Conservation (phyloP, 2,888 invertebrate species). For the Agrochola litura region DNA sequence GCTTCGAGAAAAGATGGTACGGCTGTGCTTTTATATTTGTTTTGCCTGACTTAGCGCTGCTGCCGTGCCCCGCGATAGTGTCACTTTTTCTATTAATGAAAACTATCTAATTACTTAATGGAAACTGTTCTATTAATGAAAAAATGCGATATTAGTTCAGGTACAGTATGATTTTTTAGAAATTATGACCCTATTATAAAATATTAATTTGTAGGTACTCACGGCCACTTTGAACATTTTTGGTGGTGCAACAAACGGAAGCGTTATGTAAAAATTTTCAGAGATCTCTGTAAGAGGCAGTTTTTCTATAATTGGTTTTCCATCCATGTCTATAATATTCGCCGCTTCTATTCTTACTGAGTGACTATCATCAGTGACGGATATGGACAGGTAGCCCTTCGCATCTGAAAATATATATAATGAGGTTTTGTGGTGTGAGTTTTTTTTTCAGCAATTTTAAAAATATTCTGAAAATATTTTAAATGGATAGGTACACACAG, state of each 20-base stretch:
- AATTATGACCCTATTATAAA: neutral
- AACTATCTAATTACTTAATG: neutral
- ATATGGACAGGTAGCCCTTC: conserved; percentile 47
- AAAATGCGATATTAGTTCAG: neutral
- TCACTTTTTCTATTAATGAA: neutral
- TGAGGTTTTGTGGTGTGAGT: neutral
- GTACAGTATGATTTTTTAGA: conserved; percentile 4
- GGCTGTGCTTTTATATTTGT: too few relatives aligned
- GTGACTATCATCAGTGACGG: conserved; percentile 48
- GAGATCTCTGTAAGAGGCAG: conserved; percentile 38
- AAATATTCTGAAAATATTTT: neutral
- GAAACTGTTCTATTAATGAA: neutral
- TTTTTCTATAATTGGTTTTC: neutral
- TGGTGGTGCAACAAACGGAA: conserved; percentile 51
- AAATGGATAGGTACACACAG: neutral
- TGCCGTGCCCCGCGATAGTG: too few relatives aligned
- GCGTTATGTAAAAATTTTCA: conserved; percentile 54
- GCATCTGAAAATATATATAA: conserved; percentile 51
- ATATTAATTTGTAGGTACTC: conserved; percentile 40
- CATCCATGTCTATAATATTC: conserved; percentile 50
- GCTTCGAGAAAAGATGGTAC: too few relatives aligned
- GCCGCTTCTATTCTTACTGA: conserved; percentile 46
- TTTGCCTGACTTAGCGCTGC: too few relatives aligned
- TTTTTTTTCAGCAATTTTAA: too few relatives aligned
- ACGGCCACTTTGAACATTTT: conserved; percentile 61